phyloP scores from a whole-genome alignment of 2,888 invertebrate species.

The Nesidiocoris tenuis region DNA sequence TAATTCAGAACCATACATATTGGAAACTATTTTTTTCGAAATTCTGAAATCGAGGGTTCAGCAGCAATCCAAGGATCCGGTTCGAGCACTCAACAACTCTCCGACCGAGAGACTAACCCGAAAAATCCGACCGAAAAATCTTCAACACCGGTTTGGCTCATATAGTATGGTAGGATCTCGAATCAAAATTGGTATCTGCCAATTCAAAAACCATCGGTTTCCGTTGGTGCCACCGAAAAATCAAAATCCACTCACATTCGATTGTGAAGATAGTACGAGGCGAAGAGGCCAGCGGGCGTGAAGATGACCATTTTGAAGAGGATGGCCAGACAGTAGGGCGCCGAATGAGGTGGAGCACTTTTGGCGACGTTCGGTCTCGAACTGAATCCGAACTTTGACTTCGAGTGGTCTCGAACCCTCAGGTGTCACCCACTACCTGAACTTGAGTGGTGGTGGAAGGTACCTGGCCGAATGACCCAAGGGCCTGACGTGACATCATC shows the following conservation, averaged over 20 bases:
- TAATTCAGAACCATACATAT: too few relatives aligned
- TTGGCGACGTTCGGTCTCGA: constrained; percentile 22
- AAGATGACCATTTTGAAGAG: neutral
- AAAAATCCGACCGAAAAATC: too few relatives aligned
- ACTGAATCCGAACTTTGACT: constrained; percentile 27
- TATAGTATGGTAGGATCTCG: too few relatives aligned
- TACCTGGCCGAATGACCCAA: neutral
- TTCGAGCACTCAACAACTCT: too few relatives aligned
- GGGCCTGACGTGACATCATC: neutral
- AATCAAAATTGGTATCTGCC: too few relatives aligned
- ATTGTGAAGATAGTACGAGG: neutral
- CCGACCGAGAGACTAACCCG: too few relatives aligned
- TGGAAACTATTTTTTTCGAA: too few relatives aligned
- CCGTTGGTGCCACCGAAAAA: too few relatives aligned
- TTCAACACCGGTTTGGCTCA: too few relatives aligned
- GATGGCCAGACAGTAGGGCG: constrained; percentile 19
- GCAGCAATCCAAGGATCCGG: too few relatives aligned
- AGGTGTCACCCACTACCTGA: constrained; percentile 7
- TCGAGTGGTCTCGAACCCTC: constrained; percentile 9
- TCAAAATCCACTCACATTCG: neutral
- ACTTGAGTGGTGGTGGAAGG: neutral
- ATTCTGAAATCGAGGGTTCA: too few relatives aligned
- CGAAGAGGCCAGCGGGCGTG: neutral
- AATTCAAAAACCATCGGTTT: too few relatives aligned
- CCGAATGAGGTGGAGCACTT: constrained; percentile 21